These are phyloP conservation scores for Sminthurides bifidus DNA, from an alignment of 1,140 invertebrate genomes.

Conservation along the genomic window DNA sequence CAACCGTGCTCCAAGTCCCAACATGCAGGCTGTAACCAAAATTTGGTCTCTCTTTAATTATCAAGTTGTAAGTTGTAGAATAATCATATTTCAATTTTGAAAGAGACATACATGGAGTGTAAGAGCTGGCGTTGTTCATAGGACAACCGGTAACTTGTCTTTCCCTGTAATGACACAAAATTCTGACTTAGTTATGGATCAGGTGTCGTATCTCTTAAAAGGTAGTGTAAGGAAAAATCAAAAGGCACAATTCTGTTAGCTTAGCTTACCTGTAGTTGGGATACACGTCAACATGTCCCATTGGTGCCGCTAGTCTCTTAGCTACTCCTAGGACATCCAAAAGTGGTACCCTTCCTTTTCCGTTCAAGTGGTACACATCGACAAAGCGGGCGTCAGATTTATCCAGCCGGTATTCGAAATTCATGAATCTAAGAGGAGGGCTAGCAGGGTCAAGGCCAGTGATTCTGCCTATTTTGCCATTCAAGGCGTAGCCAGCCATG, in stretches of 20 bases:
- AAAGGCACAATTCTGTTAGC: too few species aligned
- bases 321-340: not conserved
- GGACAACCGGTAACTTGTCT: conserved; percentile 1
- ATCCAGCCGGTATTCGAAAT: conserved; percentile 8
- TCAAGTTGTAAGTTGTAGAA: not conserved
- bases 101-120: conserved; percentile 3
- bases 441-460: conserved; percentile 18
- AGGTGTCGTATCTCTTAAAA: too few species aligned
- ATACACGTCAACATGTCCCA: conserved; percentile 8
- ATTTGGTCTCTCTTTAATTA: too few species aligned
- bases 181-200: not conserved
- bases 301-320: not conserved
- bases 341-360: conserved; percentile 13
- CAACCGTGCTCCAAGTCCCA: conserved; percentile 8
- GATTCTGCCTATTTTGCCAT: conserved; percentile 14
- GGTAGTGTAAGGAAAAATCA: too few species aligned
- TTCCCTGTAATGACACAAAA: not conserved
- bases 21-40: not conserved
- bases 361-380: conserved; percentile 19
- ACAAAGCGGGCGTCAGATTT: conserved; percentile 17
- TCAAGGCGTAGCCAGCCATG: conserved; percentile 11
- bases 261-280: too few species aligned
- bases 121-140: not conserved
- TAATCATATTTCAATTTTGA: not conserved
- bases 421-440: not conserved